These are phyloP conservation scores for Nanger granti DNA, from an alignment of 2,113 vertebrate genomes.

Conservation along the genomic window DNA sequence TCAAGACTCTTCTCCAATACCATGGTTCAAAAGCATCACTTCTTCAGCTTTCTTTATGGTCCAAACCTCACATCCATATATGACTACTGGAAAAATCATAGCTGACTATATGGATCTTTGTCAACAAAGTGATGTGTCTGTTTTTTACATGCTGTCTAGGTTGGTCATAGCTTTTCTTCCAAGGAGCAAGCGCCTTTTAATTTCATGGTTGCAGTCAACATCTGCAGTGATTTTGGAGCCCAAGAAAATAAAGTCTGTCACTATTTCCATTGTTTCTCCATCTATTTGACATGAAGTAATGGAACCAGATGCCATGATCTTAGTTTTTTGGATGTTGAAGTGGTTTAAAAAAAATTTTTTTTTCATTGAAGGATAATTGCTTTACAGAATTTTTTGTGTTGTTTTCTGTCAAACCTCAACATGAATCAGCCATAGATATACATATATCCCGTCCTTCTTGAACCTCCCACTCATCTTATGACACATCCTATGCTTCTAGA, in stretches of 20 bases:
- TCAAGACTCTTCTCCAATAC: not conserved
- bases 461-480: not conserved
- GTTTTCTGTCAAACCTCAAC: not conserved
- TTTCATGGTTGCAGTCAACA: not conserved
- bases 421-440: not conserved
- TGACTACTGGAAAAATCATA: not conserved
- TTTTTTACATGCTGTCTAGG: not conserved
- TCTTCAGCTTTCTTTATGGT: not conserved
- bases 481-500: not conserved
- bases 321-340: not conserved
- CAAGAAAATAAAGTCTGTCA: not conserved
- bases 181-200: not conserved
- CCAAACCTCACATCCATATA: not conserved
- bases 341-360: not conserved
- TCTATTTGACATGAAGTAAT: not conserved
- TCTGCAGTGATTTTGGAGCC: not conserved
- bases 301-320: not conserved
- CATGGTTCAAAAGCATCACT: not conserved
- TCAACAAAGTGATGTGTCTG: not conserved
- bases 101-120: not conserved
- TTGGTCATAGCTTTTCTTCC: not conserved
- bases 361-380: not conserved
- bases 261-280: not conserved
- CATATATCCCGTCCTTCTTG: not conserved
- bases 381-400: not conserved